Conservation (phyloP, 2,797 vertebrate genomes). For the Chelidonichthys spinosus region DNA sequence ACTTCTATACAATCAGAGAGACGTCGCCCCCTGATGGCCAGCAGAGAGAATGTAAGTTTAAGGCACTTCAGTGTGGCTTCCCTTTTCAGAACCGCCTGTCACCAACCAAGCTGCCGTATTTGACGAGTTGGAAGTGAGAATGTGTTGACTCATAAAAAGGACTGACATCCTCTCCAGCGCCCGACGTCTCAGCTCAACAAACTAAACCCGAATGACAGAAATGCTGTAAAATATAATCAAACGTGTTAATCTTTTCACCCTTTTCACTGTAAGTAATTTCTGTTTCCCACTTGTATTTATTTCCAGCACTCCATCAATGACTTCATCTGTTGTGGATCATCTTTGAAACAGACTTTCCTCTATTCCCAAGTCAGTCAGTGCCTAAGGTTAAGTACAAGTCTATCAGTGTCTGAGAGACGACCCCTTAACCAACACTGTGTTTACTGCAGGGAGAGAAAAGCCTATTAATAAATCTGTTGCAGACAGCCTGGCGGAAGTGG, state of each 20-base stretch:
- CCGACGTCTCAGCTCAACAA: background rate
- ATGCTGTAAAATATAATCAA: background rate
- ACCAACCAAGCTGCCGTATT: no score
- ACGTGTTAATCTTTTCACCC: background rate
- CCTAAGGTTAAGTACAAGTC: conserved; percentile 66
- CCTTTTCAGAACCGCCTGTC: no score
- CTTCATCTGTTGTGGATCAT: conserved; percentile 25
- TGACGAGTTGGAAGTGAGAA: background rate
- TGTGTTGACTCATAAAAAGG: background rate
- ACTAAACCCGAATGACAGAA: background rate
- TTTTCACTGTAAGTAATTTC: background rate
- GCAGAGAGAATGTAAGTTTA: no score
- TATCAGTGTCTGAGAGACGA: conserved; percentile 63
- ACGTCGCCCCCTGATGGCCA: no score
- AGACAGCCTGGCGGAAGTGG: conserved; percentile 77
- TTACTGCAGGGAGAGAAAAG: conserved; percentile 73
- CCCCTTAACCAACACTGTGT: conserved; percentile 67
- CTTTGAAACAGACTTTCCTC: conserved; percentile 45
- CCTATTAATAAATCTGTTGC: conserved; percentile 79
- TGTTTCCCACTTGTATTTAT: conserved; percentile 27
- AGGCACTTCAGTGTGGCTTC: no score
- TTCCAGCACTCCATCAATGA: conserved; percentile 7
- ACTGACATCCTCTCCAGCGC: background rate
- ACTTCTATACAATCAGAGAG: no score
- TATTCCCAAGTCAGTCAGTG: conserved; percentile 32